Conservation (phyloP, 2,113 vertebrate genomes). For the Cervus canadensis region DNA sequence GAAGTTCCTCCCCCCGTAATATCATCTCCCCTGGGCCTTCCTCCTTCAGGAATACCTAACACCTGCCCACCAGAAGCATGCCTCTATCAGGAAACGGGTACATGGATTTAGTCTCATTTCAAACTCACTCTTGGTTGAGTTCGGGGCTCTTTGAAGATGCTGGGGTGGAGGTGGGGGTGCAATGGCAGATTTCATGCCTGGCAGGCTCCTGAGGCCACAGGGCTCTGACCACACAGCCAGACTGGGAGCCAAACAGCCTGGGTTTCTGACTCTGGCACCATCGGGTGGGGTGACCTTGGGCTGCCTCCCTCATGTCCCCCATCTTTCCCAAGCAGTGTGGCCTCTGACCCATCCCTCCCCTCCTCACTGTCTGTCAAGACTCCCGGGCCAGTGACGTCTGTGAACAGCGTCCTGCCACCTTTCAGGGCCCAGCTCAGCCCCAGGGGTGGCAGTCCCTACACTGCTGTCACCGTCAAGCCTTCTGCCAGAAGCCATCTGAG, state of each 20-base stretch:
- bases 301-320: slow-evolving; percentile 18
- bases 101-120: neutral
- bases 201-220: neutral
- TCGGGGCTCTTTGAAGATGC: neutral
- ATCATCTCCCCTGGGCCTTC: neutral
- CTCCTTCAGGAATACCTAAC: neutral
- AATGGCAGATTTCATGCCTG: neutral
- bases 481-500: neutral
- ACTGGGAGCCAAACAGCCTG: neutral
- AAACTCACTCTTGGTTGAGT: neutral
- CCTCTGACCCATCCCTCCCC: neutral
- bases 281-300: slow-evolving; percentile 42
- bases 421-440: neutral
- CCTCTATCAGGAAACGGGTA: neutral
- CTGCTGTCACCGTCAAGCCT: neutral
- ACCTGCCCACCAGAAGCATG: too few species aligned
- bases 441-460: fast-evolving
- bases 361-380: neutral
- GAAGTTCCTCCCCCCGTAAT: neutral
- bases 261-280: neutral
- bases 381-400: neutral
- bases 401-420: neutral
- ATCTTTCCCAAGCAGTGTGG: neutral
- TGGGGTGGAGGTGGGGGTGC: neutral
- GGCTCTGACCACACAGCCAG: slow-evolving; percentile 27